Conservation (phyloP, 2,113 vertebrate species). For the Cyprinus carpio region DNA sequence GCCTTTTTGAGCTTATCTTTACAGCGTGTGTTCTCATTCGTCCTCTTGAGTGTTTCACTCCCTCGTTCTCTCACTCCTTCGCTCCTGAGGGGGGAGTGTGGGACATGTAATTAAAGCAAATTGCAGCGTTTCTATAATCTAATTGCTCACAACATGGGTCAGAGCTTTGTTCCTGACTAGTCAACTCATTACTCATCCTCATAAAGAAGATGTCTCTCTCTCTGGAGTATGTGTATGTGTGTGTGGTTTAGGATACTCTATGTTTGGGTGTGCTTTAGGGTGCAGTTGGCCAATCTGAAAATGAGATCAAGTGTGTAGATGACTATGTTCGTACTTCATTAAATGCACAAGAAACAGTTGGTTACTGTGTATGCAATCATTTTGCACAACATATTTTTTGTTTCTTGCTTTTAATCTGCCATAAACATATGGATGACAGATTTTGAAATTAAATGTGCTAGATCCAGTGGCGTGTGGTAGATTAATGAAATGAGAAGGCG, state of each 20-base stretch:
- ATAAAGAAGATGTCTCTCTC: slow-evolving; percentile 35
- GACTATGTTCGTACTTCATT: not conserved
- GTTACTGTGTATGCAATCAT: not conserved
- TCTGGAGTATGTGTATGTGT: not conserved
- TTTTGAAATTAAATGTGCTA: not conserved
- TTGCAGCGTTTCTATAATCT: slow-evolving; percentile 55
- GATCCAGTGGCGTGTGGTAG: not conserved
- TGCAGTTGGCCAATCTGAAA: not conserved
- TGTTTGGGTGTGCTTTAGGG: not conserved
- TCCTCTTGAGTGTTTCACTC: slow-evolving; percentile 32
- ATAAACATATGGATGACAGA: not conserved
- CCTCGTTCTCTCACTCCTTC: slow-evolving; percentile 33
- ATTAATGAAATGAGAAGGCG: slow-evolving; percentile 9
- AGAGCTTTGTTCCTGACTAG: slow-evolving; percentile 51
- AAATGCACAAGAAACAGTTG: not conserved
- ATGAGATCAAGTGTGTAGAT: not conserved
- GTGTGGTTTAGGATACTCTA: not conserved
- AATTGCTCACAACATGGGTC: slow-evolving; percentile 54
- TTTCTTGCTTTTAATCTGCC: not conserved
- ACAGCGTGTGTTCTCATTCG: slow-evolving; percentile 24
- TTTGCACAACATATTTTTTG: not conserved
- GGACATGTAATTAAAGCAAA: slow-evolving; percentile 56
- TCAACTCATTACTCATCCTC: slow-evolving; percentile 46
- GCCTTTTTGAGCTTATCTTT: slow-evolving; percentile 44
- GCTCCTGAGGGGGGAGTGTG: slow-evolving; percentile 24